These are phyloP conservation scores for Aspidoscelis tigris DNA, from an alignment of 2,113 vertebrate genomes.

Conservation along the genomic window DNA sequence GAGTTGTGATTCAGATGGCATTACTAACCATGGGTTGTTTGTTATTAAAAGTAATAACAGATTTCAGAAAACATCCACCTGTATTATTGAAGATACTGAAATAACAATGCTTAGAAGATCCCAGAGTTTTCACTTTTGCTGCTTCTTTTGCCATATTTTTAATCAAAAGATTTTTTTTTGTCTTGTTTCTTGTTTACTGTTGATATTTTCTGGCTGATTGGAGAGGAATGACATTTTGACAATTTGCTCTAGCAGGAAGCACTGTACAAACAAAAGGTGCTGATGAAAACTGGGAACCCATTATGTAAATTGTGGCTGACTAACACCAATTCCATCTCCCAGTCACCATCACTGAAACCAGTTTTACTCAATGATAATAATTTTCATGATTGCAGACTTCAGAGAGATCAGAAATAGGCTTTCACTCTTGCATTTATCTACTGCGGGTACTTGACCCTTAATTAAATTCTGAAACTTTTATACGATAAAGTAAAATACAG, in stretches of 20 bases:
- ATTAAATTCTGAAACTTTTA: conserved; percentile 90
- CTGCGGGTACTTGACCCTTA: conserved; percentile 87
- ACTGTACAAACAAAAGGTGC: conserved; percentile 92
- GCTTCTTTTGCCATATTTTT: conserved; percentile 66
- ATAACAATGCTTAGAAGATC: conserved; percentile 49
- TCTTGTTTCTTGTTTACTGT: conserved; percentile 85
- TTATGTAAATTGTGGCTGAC: conserved; percentile 93
- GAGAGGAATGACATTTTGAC: conserved; percentile 92
- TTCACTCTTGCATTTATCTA: conserved; percentile 86
- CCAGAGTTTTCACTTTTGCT: conserved; percentile 52
- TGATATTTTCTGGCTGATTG: conserved; percentile 86
- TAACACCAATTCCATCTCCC: conserved; percentile 87
- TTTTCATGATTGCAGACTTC: conserved; percentile 94
- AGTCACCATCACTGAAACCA: conserved; percentile 83
- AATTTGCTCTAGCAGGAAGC: conserved; percentile 90
- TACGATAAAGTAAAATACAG: conserved; percentile 88
- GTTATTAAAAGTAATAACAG: conserved; percentile 69
- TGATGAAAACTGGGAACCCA: conserved; percentile 90
- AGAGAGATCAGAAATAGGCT: conserved; percentile 84
- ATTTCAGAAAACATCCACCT: conserved; percentile 52
- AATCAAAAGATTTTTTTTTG: conserved; percentile 84
- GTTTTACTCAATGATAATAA: conserved; percentile 90
- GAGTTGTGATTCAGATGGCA: conserved; percentile 46
- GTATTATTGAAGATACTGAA: conserved; percentile 57
- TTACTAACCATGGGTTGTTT: conserved; percentile 39